Base-by-base conservation (phyloP, 2,888 invertebrate genomes). In the Drosophila testacea region DNA sequence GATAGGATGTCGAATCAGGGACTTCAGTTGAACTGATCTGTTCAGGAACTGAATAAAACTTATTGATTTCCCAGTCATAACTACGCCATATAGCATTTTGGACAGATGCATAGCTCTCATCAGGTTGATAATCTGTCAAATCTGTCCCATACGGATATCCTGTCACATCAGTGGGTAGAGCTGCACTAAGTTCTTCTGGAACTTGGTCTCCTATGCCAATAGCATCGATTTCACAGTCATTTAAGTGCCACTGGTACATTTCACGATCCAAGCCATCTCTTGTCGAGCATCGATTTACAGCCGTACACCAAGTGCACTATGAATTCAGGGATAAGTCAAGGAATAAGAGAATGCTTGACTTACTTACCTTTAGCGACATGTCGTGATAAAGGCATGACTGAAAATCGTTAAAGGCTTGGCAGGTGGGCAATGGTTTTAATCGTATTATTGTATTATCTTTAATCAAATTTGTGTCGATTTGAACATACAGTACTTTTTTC, bases 251-350 rank as follows among this genome's bases (percentile, higher is more conserved):
- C 22, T 22, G 22, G 22, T 22, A 22, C 22, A 1, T 1, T 22
- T 2, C 22, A 22, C 22, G 22, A 22, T 22, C 44, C 6, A 11
- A 6, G 11, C 22, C 11, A 4, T 44, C 11, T 44, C 6, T 27
- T 27, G 27, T 5, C 1, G 46, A 46, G n/a, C 46, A 46, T 6
- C 44, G 44, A 27, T 44, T 44, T 44, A 44, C 44, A 44, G 44
- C 46, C 28, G 11, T 2, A 28, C 46, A 46, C 46, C 28, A 46
- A n/a, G 6, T n/a, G 28, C 46, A 46, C 46, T 28, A 28, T 28
- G 6, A n/a, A 11, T 28, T 28, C 11, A n/a, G 28, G n/a, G 11
- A 46, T 46, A 11, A 28, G 6, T 11, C 16, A 27, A n/a, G 6
- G 10, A 27, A 28, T 46, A n/a, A 6, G 6, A n/a, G 6, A 28